Evolutionary conservation across 1,140 invertebrate genomes (phyloP).

Genomic region (Eueides isabella): DNA sequence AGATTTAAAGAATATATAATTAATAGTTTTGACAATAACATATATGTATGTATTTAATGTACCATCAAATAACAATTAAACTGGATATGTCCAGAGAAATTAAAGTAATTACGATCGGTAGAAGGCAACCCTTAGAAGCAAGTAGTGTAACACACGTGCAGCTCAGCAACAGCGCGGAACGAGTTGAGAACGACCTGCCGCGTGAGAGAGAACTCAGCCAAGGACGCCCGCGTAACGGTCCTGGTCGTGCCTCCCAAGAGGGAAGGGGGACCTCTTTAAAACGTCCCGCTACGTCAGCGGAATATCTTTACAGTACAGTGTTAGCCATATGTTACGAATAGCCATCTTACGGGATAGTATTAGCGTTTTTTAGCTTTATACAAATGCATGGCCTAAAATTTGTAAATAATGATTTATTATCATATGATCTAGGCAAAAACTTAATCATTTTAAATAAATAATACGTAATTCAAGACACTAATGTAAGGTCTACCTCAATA

Average conservation of each 20-base stretch:
- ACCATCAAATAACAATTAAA: neutral
- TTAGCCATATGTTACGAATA: slow-evolving; percentile 2
- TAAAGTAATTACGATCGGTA: neutral
- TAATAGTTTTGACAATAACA: neutral
- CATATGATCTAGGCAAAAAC: too few species aligned
- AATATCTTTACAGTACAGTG: neutral
- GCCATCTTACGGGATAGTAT: neutral
- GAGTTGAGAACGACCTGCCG: slow-evolving; percentile 75
- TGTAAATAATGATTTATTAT: too few species aligned
- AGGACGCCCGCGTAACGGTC: slow-evolving; percentile 79
- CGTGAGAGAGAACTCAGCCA: slow-evolving; percentile 80
- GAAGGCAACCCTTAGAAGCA: slow-evolving; percentile 7
- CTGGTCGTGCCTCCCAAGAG: slow-evolving; percentile 44
- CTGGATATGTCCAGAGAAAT: neutral
- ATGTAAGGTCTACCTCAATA: too few species aligned
- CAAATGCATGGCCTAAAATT: too few species aligned
- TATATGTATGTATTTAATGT: too few species aligned
- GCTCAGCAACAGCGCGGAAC: slow-evolving; percentile 65
- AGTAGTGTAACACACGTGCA: slow-evolving; percentile 58
- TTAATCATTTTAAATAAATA: too few species aligned
- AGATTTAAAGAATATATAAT: neutral
- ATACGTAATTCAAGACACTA: too few species aligned
- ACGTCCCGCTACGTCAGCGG: slow-evolving; percentile 36
- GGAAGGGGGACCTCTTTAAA: slow-evolving; percentile 12
- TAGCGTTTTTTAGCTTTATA: too few species aligned